Evolutionary conservation across 2,888 invertebrate genomes (phyloP).

Genomic region (Diloba caeruleocephala): DNA sequence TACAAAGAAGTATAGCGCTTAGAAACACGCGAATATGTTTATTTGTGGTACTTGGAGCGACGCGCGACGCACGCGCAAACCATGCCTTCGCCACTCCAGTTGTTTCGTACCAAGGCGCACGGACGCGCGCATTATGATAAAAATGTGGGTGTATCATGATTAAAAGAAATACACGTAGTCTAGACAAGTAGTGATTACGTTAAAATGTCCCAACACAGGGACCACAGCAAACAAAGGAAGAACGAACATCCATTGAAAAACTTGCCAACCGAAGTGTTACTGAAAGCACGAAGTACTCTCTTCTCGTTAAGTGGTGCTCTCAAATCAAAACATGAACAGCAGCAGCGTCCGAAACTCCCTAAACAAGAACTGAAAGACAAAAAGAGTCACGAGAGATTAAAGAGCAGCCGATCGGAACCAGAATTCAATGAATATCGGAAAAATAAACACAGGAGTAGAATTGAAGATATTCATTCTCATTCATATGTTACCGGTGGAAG

Average conservation of each 20-base stretch:
- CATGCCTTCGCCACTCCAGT: slow-evolving; percentile 79
- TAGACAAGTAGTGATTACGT: slow-evolving; percentile 30
- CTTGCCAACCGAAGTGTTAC: slow-evolving; percentile 81
- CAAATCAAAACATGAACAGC: slow-evolving; percentile 78
- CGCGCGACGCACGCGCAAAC: slow-evolving; percentile 79
- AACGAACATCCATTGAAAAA: slow-evolving; percentile 83
- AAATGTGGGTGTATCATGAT: slow-evolving; percentile 49
- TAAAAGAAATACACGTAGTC: slow-evolving; percentile 57
- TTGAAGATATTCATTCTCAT: slow-evolving; percentile 65
- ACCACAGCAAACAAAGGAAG: slow-evolving; percentile 75
- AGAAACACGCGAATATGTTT: slow-evolving; percentile 78
- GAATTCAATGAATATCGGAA: slow-evolving; percentile 78
- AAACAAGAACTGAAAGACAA: slow-evolving; percentile 86
- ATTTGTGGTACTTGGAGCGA: slow-evolving; percentile 82
- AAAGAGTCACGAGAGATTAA: slow-evolving; percentile 76
- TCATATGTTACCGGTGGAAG: slow-evolving; percentile 62
- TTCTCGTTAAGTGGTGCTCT: slow-evolving; percentile 82
- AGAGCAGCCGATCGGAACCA: slow-evolving; percentile 78
- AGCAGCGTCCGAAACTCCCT: slow-evolving; percentile 61
- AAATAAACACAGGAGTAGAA: slow-evolving; percentile 75
- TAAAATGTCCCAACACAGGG: slow-evolving; percentile 81
- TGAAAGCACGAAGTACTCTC: slow-evolving; percentile 83
- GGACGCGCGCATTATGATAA: slow-evolving; percentile 69
- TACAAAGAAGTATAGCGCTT: slow-evolving; percentile 58
- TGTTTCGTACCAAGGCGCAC: slow-evolving; percentile 71